Percentiles rank a stretch among this genome's conserved stretches.
phyloP scores from a whole-genome alignment of 92 coral and sea anemone species.

The Siderastrea radians region DNA sequence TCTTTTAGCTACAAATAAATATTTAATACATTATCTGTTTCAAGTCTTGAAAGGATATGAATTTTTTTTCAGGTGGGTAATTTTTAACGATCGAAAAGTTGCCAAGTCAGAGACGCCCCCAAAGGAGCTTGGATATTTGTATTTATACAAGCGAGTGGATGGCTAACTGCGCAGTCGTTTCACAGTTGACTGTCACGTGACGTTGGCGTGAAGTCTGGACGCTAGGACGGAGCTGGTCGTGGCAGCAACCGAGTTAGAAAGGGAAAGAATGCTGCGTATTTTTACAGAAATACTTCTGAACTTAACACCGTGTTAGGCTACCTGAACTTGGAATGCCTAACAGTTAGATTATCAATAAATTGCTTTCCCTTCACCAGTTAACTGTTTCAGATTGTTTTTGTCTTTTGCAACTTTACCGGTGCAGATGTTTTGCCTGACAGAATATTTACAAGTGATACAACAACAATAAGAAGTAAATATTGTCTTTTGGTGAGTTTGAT shows the following conservation, averaged over 20 bases:
- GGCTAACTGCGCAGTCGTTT: background rate
- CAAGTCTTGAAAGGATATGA: background rate
- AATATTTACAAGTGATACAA: background rate
- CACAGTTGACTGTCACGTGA: background rate
- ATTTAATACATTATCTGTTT: background rate
- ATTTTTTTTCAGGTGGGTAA: conserved; percentile 93
- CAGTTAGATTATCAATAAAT: conserved; percentile 7
- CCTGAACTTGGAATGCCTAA: background rate
- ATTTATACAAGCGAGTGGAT: conserved; percentile 83
- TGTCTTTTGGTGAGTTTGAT: background rate
- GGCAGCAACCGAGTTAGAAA: background rate
- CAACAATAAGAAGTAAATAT: background rate
- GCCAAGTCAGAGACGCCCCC: conserved; percentile 98
- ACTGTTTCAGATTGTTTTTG: too few species aligned
- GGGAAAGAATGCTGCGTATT: background rate
- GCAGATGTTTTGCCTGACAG: background rate
- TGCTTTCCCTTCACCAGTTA: background rate
- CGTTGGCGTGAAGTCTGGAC: background rate
- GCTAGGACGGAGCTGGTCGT: too few species aligned
- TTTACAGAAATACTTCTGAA: background rate
- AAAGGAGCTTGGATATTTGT: conserved; percentile 91
- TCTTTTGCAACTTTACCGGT: background rate
- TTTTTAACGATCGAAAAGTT: conserved; percentile 96
- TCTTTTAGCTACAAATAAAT: background rate
- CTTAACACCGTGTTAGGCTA: background rate